phyloP scores from a whole-genome alignment of 2,113 vertebrate species.

The Carollia perspicillata region DNA sequence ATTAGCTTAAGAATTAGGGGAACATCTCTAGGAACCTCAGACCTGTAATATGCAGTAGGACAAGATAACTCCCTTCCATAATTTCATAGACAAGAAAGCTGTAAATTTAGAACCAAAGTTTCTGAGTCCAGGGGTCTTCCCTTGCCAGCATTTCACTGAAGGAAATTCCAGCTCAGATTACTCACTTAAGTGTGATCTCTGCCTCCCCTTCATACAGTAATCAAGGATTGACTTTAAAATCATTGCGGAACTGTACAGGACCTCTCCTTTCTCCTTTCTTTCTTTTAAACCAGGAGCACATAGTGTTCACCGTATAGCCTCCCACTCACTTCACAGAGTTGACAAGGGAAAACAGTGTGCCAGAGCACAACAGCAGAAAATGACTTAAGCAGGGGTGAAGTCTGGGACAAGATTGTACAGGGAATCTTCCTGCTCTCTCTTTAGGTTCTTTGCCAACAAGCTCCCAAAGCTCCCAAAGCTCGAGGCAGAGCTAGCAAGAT shows the following conservation, averaged over 20 bases:
- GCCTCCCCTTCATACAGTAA: neutral
- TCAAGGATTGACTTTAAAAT: neutral
- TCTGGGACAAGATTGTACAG: constrained; percentile 1
- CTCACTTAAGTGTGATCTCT: neutral
- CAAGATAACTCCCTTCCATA: neutral
- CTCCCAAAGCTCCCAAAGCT: neutral
- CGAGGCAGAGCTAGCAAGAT: neutral
- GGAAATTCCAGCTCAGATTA: neutral
- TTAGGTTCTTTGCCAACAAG: neutral
- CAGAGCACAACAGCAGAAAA: neutral
- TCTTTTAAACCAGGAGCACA: constrained; percentile 36
- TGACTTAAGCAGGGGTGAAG: constrained; percentile 9
- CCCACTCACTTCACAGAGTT: constrained; percentile 43
- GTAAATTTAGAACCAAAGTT: neutral
- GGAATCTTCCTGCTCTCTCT: neutral
- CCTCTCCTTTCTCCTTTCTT: constrained; percentile 27
- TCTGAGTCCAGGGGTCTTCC: neutral
- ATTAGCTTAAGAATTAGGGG: neutral
- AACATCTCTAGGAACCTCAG: neutral
- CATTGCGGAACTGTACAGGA: neutral
- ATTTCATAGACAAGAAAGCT: neutral
- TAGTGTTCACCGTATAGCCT: constrained; percentile 39
- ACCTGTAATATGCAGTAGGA: neutral
- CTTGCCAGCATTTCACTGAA: neutral
- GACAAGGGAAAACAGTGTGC: constrained; percentile 39